Evolutionary conservation across 2,888 invertebrate genomes (phyloP), one percentile per base, ranked within the genome.

Genomic region (Cryptocephalus primarius): DNA sequence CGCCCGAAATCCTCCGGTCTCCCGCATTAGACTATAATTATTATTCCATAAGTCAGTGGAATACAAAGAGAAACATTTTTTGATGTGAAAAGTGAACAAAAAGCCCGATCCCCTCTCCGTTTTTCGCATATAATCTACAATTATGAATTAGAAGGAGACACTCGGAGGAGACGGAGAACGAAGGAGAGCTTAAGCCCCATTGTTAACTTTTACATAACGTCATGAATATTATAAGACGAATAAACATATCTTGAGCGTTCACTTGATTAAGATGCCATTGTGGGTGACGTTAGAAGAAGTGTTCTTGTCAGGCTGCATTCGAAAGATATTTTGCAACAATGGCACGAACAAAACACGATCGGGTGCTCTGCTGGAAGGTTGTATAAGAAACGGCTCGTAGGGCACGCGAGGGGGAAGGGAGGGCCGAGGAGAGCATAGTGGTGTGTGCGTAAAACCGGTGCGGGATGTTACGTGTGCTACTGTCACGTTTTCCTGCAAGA

Each of bases 301-400:
- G 67, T 65, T 66, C 65, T 67, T 68, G 68, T 68, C 68, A 68
- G 66, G 58, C 65, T 67, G 66, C 64, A 65, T 63, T 60, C 62
- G 67, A 67, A 67, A 66, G 68, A 68, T 67, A 64, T 60, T 64
- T 52, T 57, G 57, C 59, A 62, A 66, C 64, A 68, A 66, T 64
- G 55, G 64, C 58, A 63, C 60, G 61, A 62, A 64, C 63, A 64
- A 62, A 62, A 59, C 59, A 56, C 39, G 55, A 57, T 56, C 52
- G 51, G 51, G 46, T 48, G 50, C 42, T 48, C 46, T 48, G 44
- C 36, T 36, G 4, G n/a, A 51, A 31, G 14, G 52, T 56, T 55
- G 55, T 56, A 45, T 56, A 53, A 56, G 55, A 51, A 55, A 52
- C 36, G 36, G 22, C 22, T 22, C 22, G 22, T 22, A 22, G 22